Evolutionary conservation across 2,113 vertebrate species (phyloP).

Genomic region (Mystacornis crossleyi): DNA sequence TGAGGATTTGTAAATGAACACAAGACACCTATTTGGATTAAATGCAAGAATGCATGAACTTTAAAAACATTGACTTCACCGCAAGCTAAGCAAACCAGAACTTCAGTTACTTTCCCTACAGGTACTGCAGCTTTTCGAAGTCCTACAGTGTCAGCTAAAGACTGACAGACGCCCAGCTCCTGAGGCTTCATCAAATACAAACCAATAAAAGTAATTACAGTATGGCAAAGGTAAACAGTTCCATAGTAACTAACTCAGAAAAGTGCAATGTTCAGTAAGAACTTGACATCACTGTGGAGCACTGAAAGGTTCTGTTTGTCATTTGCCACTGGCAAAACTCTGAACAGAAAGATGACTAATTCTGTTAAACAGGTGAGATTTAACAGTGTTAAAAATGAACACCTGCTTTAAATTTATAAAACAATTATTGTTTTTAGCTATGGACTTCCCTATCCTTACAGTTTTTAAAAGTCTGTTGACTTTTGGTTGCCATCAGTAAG

Average conservation of each 20-base stretch:
- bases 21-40: neutral
- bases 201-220: neutral
- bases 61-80: neutral
- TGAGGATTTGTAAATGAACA: neutral
- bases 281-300: neutral
- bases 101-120: neutral
- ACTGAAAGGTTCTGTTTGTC: neutral
- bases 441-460: neutral
- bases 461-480: neutral
- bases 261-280: neutral
- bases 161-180: accelerated
- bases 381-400: neutral
- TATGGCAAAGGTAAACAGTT: neutral
- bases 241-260: neutral
- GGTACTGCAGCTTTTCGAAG: neutral
- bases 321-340: neutral
- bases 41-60: neutral
- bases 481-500: neutral
- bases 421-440: neutral
- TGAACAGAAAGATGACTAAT: neutral
- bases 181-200: neutral
- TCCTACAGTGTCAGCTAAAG: neutral
- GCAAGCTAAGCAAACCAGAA: neutral
- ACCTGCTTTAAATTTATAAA: neutral
- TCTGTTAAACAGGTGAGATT: neutral